These are phyloP conservation scores for Aporophyla lueneburgensis DNA, from an alignment of 2,888 invertebrate species.

Conservation along the genomic window DNA sequence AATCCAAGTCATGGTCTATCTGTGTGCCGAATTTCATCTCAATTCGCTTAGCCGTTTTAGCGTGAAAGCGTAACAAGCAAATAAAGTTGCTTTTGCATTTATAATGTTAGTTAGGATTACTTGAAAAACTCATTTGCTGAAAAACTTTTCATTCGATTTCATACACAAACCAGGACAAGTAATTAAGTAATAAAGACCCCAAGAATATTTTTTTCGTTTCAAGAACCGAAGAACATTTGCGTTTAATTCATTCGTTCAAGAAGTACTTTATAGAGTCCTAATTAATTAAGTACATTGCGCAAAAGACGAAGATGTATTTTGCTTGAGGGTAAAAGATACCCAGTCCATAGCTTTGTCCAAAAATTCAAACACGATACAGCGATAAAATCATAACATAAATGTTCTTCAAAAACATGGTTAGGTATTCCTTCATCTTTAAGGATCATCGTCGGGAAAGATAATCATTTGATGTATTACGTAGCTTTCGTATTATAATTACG, in stretches of 20 bases:
- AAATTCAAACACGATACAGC: slow-evolving; percentile 24
- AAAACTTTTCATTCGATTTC: neutral
- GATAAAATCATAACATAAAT: too few relatives aligned
- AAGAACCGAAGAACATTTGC: slow-evolving; percentile 6
- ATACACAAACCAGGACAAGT: neutral
- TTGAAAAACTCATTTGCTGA: neutral
- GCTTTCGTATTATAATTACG: slow-evolving; percentile 29
- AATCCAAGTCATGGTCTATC: too few relatives aligned
- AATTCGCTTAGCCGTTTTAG: too few relatives aligned
- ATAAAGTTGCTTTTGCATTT: too few relatives aligned
- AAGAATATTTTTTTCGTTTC: neutral
- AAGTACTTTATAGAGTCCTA: neutral
- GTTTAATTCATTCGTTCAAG: neutral
- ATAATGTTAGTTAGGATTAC: too few relatives aligned
- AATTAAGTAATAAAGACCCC: neutral
- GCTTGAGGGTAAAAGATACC: slow-evolving; percentile 27
- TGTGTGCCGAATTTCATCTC: too few relatives aligned
- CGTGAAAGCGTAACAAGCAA: too few relatives aligned
- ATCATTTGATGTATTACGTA: slow-evolving; percentile 42
- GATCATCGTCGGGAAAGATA: neutral
- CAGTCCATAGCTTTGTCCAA: slow-evolving; percentile 20
- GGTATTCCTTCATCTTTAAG: slow-evolving; percentile 2
- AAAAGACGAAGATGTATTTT: slow-evolving; percentile 21
- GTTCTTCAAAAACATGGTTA: slow-evolving; percentile 26
- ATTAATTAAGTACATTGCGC: slow-evolving; percentile 1